Percentiles rank a stretch among this genome's conserved stretches.
Conservation (phyloP, 2,113 vertebrate genomes). For the Dasyurus viverrinus region DNA sequence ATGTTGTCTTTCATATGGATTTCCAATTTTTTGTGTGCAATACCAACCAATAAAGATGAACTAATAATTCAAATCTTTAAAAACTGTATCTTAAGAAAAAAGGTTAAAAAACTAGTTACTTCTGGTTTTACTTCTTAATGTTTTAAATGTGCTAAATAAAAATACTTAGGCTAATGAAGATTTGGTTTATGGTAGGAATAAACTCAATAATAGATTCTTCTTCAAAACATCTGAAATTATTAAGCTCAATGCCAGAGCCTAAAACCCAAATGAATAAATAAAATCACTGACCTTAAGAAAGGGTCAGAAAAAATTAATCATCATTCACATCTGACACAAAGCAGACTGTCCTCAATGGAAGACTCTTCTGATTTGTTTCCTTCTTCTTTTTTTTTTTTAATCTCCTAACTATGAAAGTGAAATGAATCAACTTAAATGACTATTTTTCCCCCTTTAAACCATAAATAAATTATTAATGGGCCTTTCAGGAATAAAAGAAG, state of each 20-base stretch:
- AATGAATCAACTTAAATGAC: neutral
- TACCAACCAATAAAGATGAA: neutral
- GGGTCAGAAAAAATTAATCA: neutral
- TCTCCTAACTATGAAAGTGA: neutral
- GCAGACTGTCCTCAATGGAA: neutral
- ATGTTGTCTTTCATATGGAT: neutral
- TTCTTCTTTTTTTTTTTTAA: neutral
- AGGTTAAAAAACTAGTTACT: constrained; percentile 21
- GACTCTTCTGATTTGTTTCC: neutral
- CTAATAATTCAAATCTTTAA: constrained; percentile 20
- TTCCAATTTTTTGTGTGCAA: constrained; percentile 34
- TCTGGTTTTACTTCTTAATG: constrained; percentile 1
- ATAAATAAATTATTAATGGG: neutral
- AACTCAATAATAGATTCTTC: neutral
- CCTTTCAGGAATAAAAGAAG: neutral
- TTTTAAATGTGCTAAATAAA: neutral
- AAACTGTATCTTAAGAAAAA: neutral
- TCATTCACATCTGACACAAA: neutral
- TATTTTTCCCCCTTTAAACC: neutral
- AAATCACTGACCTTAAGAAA: neutral
- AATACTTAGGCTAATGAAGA: neutral
- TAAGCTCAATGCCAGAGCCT: neutral
- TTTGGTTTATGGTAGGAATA: neutral
- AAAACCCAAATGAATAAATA: neutral
- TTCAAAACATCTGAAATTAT: neutral